A percentile compares a stretch with the other conserved stretches of the same genome.
Conservation (phyloP, 2,888 invertebrate genomes). For the Laothoe populi region DNA sequence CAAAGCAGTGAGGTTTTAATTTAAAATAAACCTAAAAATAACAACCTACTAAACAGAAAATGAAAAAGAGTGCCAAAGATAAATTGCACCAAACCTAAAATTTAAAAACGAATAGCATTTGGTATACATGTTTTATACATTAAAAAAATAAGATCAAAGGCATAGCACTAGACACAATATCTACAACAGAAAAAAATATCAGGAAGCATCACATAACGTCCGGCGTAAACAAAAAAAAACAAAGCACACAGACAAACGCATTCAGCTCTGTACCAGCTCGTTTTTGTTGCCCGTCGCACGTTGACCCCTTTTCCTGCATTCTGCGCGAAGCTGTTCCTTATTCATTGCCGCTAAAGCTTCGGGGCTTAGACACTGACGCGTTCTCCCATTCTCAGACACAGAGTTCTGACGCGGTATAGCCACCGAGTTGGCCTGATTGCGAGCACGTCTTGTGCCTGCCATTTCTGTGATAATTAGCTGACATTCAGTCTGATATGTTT, state of each 20-base stretch:
- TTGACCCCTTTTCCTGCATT: slow-evolving; percentile 88
- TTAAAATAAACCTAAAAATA: too few relatives aligned
- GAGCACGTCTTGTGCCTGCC: slow-evolving; percentile 75
- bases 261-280: slow-evolving; percentile 87
- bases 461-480: slow-evolving; percentile 53
- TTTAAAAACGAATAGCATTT: not conserved
- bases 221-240: slow-evolving; percentile 59
- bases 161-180: slow-evolving; percentile 36
- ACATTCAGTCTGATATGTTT: slow-evolving; percentile 34
- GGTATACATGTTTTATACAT: not conserved
- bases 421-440: slow-evolving; percentile 73
- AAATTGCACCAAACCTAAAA: not conserved
- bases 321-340: slow-evolving; percentile 88
- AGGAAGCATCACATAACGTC: slow-evolving; percentile 67
- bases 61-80: not conserved
- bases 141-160: slow-evolving; percentile 27
- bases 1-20: not conserved
- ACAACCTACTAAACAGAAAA: too few relatives aligned
- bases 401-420: slow-evolving; percentile 74
- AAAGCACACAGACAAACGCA: slow-evolving; percentile 73
- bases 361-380: slow-evolving; percentile 73
- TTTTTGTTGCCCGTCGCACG: slow-evolving; percentile 88
- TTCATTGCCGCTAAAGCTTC: slow-evolving; percentile 85
- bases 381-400: slow-evolving; percentile 72
- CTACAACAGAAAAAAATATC: slow-evolving; percentile 47